Percentiles rank a stretch among this genome's conserved stretches.
Evolutionary conservation across 64 coral and sea anemone species (phyloP).

Genomic region (Pocillopora verrucosa): DNA sequence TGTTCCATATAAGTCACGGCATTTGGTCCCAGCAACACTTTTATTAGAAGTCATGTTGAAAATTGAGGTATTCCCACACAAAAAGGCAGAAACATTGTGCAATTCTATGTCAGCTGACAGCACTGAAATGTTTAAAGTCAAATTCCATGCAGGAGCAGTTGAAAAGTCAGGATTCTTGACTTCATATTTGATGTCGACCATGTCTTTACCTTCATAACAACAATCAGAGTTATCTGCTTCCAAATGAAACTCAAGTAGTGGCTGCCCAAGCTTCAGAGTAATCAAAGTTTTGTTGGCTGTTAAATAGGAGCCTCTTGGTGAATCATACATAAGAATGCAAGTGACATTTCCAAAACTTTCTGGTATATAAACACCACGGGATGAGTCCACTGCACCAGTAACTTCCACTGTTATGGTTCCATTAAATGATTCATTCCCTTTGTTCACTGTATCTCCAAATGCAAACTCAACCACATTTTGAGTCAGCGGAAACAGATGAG

Average conservation of each 20-base stretch:
- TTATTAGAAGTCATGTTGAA: not conserved
- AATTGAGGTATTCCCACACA: conserved; percentile 19
- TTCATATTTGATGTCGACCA: conserved; percentile 29
- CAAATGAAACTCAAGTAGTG: conserved; percentile 38
- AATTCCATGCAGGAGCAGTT: conserved; percentile 33
- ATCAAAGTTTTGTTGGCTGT: not conserved
- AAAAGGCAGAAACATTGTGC: not conserved
- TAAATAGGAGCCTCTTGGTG: conserved; percentile 6
- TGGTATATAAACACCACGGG: conserved; percentile 37
- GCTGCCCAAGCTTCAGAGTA: conserved; percentile 54
- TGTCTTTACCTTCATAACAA: conserved; percentile 52
- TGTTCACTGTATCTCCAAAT: conserved; percentile 43
- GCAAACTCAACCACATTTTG: conserved; percentile 56
- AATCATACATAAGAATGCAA: conserved; percentile 47
- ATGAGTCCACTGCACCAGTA: conserved; percentile 20
- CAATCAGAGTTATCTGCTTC: conserved; percentile 1
- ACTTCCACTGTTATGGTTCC: conserved; percentile 47
- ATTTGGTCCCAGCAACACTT: not conserved
- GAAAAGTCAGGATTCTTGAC: conserved; percentile 63
- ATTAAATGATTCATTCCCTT: conserved; percentile 3
- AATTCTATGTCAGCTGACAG: not conserved
- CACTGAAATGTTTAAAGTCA: conserved; percentile 22
- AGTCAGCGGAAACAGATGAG: conserved; percentile 27
- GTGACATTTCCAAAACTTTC: conserved; percentile 52
- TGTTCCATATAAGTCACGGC: conserved; percentile 16